These are phyloP conservation scores for Stratiomys singularior DNA, from an alignment of 2,888 invertebrate species.

Conservation along the genomic window DNA sequence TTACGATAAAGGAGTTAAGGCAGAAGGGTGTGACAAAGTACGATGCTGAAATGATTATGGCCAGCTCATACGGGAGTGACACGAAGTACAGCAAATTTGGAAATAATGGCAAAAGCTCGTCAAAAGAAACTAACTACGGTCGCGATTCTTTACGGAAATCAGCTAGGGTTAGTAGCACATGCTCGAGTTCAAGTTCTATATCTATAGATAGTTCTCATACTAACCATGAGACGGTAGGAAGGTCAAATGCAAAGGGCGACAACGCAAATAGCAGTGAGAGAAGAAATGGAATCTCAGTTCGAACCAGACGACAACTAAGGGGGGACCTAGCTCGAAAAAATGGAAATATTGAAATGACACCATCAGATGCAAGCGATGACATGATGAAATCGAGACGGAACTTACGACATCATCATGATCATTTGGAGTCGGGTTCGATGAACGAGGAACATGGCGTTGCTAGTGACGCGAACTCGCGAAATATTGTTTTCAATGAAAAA, in stretches of 20 bases:
- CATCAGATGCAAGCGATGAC: background rate
- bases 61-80: slow-evolving; percentile 62
- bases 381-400: slow-evolving; percentile 20
- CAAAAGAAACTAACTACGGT: slow-evolving; percentile 13
- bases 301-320: slow-evolving; percentile 48
- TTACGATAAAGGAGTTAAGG: slow-evolving; percentile 85
- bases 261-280: slow-evolving; percentile 23
- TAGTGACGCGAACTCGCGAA: slow-evolving; percentile 64
- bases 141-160: slow-evolving; percentile 61
- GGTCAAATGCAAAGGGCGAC: background rate
- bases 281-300: slow-evolving; percentile 37
- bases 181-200: slow-evolving; percentile 63
- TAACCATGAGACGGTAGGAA: background rate
- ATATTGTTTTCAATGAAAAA: slow-evolving; percentile 64
- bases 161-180: slow-evolving; percentile 63
- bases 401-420: slow-evolving; percentile 39
- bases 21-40: slow-evolving; percentile 89
- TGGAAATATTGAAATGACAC: background rate
- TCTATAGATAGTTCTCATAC: slow-evolving; percentile 59
- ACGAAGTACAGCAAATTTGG: slow-evolving; percentile 47
- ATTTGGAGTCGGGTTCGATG: slow-evolving; percentile 17
- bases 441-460: slow-evolving; percentile 55
- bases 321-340: slow-evolving; percentile 43
- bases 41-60: slow-evolving; percentile 87
- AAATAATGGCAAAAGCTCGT: background rate